These are phyloP conservation scores for Cenopis cana DNA, from an alignment of 2,888 invertebrate species.

Conservation along the genomic window DNA sequence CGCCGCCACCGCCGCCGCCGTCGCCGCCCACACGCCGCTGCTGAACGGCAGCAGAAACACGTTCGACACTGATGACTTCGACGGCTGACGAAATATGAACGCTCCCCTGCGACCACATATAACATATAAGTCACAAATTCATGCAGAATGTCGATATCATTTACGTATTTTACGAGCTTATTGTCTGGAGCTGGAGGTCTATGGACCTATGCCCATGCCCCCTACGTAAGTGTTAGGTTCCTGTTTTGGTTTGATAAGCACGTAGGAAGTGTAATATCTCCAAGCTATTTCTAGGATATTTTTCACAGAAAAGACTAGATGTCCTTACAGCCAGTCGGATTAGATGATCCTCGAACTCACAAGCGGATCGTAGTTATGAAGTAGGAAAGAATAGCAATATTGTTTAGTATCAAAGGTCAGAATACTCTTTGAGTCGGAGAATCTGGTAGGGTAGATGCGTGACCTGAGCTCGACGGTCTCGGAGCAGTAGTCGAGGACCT, in stretches of 20 bases:
- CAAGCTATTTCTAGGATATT: background rate
- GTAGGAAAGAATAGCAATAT: no score
- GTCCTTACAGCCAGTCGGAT: background rate
- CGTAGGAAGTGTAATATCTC: background rate
- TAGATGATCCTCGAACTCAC: background rate
- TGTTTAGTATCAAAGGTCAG: no score
- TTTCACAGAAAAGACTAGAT: background rate
- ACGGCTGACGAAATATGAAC: constrained; percentile 86
- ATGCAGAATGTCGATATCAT: background rate
- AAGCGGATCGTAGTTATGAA: background rate
- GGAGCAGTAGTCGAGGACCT: constrained; percentile 79
- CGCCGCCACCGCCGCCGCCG: constrained; percentile 53
- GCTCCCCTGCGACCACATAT: constrained; percentile 74
- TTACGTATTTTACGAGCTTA: background rate
- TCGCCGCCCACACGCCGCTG: constrained; percentile 82
- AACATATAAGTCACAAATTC: background rate
- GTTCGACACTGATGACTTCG: constrained; percentile 85
- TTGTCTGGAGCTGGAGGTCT: background rate
- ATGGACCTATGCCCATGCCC: no score
- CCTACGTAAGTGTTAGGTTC: no score
- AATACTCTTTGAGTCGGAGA: no score
- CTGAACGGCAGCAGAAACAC: constrained; percentile 86
- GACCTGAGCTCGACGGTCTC: constrained; percentile 56
- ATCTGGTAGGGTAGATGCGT: background rate
- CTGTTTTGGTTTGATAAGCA: background rate